These are phyloP conservation scores for Geotria australis DNA, from an alignment of 2,797 vertebrate species.

Conservation along the genomic window DNA sequence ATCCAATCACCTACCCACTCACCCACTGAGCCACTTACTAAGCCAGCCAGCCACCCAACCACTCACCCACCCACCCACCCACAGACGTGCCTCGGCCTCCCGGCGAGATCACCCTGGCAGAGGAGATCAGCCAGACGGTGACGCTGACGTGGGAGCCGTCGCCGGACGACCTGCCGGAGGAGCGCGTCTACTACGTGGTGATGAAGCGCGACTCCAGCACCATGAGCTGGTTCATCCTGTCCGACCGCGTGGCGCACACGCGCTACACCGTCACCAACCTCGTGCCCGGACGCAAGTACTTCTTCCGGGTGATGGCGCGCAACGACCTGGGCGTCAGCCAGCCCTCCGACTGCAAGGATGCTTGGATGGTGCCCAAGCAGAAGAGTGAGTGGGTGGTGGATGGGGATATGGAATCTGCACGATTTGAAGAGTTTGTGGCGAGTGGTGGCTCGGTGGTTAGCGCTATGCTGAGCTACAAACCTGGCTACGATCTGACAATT, in stretches of 20 bases:
- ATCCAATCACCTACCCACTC: too few species aligned
- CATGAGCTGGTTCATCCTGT: conserved; percentile 11
- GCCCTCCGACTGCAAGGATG: conserved; percentile 15
- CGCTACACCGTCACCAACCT: conserved; percentile 13
- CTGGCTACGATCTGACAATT: too few species aligned
- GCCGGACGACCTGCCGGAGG: conserved; percentile 8
- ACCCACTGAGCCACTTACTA: too few species aligned
- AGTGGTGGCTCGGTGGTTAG: too few species aligned
- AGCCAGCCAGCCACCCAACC: too few species aligned
- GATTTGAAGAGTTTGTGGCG: too few species aligned
- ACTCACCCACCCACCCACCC: too few species aligned
- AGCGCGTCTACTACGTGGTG: conserved; percentile 11
- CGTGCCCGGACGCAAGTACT: conserved; percentile 18
- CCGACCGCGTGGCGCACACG: conserved; percentile 13
- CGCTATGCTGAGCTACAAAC: too few species aligned
- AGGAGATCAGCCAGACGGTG: conserved; percentile 14
- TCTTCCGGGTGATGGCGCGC: conserved; percentile 13
- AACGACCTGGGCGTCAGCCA: conserved; percentile 12
- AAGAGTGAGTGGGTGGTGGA: conserved; percentile 4
- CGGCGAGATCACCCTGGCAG: conserved; percentile 11
- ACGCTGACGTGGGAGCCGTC: conserved; percentile 18
- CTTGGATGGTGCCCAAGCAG: conserved; percentile 12
- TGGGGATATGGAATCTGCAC: too few species aligned
- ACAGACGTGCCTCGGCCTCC: conserved; percentile 11
- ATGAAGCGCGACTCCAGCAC: conserved; percentile 16